Evolutionary conservation across 2,888 invertebrate species (phyloP).

Genomic region (Rapana venosa): DNA sequence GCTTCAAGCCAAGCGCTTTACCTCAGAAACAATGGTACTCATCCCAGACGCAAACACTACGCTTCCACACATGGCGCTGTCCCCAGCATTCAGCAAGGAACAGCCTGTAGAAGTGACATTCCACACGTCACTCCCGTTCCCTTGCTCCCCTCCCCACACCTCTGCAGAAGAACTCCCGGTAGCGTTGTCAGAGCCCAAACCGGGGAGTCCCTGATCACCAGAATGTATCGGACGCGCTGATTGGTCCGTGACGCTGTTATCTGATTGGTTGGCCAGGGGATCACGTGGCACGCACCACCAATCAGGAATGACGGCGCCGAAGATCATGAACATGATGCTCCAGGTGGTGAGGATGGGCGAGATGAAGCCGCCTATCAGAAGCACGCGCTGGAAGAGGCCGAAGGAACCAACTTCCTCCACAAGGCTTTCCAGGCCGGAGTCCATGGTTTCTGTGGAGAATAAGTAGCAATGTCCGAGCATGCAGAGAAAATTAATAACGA

Average conservation of each 20-base stretch:
- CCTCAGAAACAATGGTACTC: not conserved
- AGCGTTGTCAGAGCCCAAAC: no score
- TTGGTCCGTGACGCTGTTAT: not conserved
- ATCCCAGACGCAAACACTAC: not conserved
- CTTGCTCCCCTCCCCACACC: not conserved
- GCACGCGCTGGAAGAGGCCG: conserved; percentile 58
- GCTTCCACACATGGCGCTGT: not conserved
- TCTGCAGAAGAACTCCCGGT: not conserved
- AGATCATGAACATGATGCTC: conserved; percentile 66
- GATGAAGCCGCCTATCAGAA: conserved; percentile 49
- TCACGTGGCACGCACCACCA: conserved; percentile 52
- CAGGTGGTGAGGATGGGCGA: conserved; percentile 54
- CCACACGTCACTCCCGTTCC: not conserved
- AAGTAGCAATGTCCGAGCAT: no score
- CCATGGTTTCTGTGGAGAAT: no score
- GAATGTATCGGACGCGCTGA: not conserved
- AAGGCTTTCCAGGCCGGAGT: not conserved
- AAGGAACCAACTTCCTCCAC: conserved; percentile 40
- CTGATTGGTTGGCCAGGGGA: not conserved
- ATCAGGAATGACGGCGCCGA: conserved; percentile 57
- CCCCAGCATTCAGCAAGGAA: not conserved
- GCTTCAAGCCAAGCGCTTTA: not conserved
- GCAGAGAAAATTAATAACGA: no score
- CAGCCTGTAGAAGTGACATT: not conserved
- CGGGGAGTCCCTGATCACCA: not conserved